Conservation (phyloP, 92 coral and sea anemone species). For the Umimayanthus chanpuru region DNA sequence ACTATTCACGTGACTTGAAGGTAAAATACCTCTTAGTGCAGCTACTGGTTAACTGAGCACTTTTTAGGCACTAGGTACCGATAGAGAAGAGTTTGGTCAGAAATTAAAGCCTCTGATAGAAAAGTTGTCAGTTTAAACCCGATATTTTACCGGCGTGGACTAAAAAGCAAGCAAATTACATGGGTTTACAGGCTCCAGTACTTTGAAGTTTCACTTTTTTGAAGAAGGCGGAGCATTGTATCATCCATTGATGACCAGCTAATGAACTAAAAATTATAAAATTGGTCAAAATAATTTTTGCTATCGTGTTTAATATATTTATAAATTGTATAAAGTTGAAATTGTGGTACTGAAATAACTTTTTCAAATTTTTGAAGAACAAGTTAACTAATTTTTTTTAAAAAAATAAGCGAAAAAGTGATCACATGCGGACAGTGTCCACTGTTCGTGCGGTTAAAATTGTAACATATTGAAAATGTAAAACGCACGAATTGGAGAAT, state of each 20-base stretch:
- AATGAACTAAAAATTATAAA: background rate
- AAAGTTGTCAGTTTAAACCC: background rate
- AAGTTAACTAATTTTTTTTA: background rate
- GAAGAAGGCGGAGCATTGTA: background rate
- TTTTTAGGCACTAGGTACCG: background rate
- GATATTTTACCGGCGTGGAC: background rate
- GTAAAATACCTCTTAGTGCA: background rate
- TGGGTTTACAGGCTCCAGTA: background rate
- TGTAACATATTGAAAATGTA: conserved; percentile 1
- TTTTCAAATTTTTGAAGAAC: background rate
- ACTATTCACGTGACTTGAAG: background rate
- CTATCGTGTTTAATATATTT: conserved; percentile 21
- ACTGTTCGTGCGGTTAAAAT: background rate
- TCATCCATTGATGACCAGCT: background rate
- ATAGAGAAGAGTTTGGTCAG: background rate
- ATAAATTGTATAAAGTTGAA: conserved; percentile 27
- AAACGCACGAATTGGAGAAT: background rate
- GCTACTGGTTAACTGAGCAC: background rate
- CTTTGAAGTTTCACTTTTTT: background rate
- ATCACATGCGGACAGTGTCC: background rate
- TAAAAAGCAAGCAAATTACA: background rate
- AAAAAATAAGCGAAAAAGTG: background rate
- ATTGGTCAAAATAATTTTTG: background rate
- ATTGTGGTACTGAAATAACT: background rate
- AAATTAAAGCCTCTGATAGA: background rate